Percentiles rank a stretch among this genome's conserved stretches.
Conservation (phyloP, 2,797 vertebrate genomes). For the Peromyscus nudipes region DNA sequence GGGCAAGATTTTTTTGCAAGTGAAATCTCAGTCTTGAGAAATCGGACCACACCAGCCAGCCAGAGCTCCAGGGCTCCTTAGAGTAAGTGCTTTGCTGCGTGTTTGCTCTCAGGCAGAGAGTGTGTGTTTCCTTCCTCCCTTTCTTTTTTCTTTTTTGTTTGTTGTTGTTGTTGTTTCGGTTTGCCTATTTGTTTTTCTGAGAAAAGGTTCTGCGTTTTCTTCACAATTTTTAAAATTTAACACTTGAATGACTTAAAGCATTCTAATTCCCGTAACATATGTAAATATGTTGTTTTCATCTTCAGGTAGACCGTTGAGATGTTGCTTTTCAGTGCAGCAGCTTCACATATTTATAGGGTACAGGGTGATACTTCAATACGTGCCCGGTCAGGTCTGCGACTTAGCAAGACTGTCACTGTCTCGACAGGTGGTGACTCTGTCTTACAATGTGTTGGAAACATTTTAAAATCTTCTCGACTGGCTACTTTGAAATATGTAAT, state of each 20-base stretch:
- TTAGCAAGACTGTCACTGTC: background rate
- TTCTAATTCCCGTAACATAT: background rate
- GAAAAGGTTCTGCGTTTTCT: background rate
- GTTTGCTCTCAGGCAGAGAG: background rate
- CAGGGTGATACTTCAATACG: background rate
- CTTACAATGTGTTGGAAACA: background rate
- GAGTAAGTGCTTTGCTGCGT: background rate
- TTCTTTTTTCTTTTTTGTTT: no score
- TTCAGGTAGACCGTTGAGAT: background rate
- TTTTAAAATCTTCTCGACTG: background rate
- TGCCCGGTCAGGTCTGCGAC: no score
- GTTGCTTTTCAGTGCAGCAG: background rate
- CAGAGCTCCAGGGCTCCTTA: background rate
- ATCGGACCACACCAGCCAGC: background rate
- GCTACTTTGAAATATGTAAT: background rate
- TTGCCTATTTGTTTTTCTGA: constrained; percentile 55
- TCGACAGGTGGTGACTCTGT: no score
- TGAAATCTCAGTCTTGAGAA: background rate
- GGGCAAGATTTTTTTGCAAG: background rate
- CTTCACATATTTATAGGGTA: background rate
- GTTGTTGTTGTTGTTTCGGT: background rate
- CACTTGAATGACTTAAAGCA: constrained; percentile 30
- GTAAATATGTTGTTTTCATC: background rate
- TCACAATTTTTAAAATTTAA: background rate
- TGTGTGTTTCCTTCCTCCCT: background rate